These are phyloP conservation scores for Phaetusa simplex DNA, from an alignment of 2,113 vertebrate species.

Conservation along the genomic window DNA sequence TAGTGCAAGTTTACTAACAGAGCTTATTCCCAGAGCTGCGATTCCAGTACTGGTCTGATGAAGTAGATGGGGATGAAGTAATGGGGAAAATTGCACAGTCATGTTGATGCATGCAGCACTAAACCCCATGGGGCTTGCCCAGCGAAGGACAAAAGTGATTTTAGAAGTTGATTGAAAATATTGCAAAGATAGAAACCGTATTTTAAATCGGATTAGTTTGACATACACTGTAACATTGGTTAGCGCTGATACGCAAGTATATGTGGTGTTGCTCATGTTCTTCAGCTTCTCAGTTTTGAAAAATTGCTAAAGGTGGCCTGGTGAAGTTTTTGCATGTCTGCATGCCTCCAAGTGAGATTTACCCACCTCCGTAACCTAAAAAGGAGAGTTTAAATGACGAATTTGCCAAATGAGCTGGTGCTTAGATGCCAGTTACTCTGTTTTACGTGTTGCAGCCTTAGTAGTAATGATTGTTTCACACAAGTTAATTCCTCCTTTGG, in stretches of 20 bases:
- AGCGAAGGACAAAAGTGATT: not conserved
- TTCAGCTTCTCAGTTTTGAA: not conserved
- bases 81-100: conserved; percentile 22
- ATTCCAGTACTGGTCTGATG: not conserved
- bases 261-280: not conserved
- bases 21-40: not conserved
- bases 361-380: not conserved
- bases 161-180: not conserved
- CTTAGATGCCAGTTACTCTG: not conserved
- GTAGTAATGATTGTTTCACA: not conserved
- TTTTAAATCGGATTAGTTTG: not conserved
- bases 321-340: not conserved
- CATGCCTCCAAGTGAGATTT: not conserved
- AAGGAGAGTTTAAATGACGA: not conserved
- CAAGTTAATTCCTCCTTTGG: not conserved
- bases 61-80: conserved; percentile 8
- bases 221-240: not conserved
- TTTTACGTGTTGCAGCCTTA: not conserved
- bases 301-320: not conserved
- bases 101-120: not conserved
- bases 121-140: not conserved
- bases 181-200: not conserved
- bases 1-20: not conserved
- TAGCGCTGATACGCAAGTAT: fast-evolving
- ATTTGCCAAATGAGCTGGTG: not conserved